Percentiles rank a stretch among this genome's conserved stretches.
phyloP scores from a whole-genome alignment of 2,888 invertebrate species.

The Drosophila kambysellisi region DNA sequence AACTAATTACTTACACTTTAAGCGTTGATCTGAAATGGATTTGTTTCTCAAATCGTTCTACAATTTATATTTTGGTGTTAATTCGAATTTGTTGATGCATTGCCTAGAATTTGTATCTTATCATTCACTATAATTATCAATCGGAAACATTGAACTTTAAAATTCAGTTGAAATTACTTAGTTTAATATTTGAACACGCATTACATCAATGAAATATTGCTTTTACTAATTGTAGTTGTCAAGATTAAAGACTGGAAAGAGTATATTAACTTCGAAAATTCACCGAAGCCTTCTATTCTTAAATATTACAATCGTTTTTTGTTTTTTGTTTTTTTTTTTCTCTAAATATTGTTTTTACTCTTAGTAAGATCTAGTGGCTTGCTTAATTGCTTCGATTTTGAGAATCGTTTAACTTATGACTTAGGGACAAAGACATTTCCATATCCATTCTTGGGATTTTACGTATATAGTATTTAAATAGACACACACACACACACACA shows the following conservation, averaged over 20 bases:
- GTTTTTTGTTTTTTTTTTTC: slow-evolving; percentile 1
- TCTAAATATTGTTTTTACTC: slow-evolving; percentile 10
- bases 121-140: neutral
- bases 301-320: neutral
- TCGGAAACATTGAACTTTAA: slow-evolving; percentile 1
- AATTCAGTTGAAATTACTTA: neutral
- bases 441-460: slow-evolving; percentile 19
- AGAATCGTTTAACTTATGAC: slow-evolving; percentile 26
- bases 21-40: neutral
- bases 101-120: neutral
- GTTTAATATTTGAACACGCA: slow-evolving; percentile 4
- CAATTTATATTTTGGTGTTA: neutral
- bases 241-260: slow-evolving; percentile 36
- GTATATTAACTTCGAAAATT: slow-evolving; percentile 35
- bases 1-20: slow-evolving; percentile 1
- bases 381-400: slow-evolving; percentile 29
- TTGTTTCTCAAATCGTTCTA: neutral
- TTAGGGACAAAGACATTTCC: slow-evolving; percentile 43
- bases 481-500: slow-evolving; percentile 25
- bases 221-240: neutral
- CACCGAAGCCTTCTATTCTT: slow-evolving; percentile 17
- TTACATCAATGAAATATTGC: slow-evolving; percentile 18
- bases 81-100: slow-evolving; percentile 4
- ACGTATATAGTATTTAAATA: slow-evolving; percentile 40
- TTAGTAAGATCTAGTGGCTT: slow-evolving; percentile 42